These are phyloP conservation scores for Chymomyza fuscimana DNA, from an alignment of 2,888 invertebrate genomes.

Conservation along the genomic window DNA sequence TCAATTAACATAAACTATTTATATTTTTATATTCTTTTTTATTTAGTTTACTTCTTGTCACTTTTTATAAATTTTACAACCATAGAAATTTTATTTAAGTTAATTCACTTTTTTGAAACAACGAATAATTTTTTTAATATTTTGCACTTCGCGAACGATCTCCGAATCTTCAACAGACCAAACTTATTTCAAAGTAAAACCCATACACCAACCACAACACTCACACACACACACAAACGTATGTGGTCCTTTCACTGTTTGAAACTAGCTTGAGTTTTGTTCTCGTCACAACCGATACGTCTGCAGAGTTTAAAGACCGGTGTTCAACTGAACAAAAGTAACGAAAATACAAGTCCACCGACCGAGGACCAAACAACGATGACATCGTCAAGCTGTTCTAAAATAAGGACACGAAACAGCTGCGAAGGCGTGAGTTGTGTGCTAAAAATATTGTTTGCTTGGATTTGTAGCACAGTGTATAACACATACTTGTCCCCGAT, in stretches of 20 bases:
- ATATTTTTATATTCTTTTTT: too few relatives aligned
- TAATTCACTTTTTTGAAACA: neutral
- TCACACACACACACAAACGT: neutral
- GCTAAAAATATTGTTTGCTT: constrained; percentile 44
- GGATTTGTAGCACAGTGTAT: constrained; percentile 35
- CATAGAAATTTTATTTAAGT: neutral
- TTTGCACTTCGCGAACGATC: neutral
- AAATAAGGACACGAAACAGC: constrained; percentile 17
- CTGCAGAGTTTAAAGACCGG: constrained; percentile 67
- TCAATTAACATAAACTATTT: too few relatives aligned
- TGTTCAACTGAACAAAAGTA: constrained; percentile 55
- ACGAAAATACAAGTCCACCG: neutral
- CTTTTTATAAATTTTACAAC: neutral
- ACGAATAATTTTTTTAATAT: neutral
- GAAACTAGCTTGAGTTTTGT: neutral
- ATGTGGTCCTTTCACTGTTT: neutral
- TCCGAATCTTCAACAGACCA: neutral
- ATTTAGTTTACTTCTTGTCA: neutral
- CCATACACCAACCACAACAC: neutral
- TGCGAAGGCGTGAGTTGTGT: constrained; percentile 25
- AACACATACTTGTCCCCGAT: neutral
- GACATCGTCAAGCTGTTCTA: constrained; percentile 25
- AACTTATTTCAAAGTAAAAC: neutral
- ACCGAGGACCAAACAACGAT: neutral
- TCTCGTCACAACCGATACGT: constrained; percentile 42